Evolutionary conservation across 2,113 vertebrate species (phyloP).

Genomic region (Poicephalus meyeri): DNA sequence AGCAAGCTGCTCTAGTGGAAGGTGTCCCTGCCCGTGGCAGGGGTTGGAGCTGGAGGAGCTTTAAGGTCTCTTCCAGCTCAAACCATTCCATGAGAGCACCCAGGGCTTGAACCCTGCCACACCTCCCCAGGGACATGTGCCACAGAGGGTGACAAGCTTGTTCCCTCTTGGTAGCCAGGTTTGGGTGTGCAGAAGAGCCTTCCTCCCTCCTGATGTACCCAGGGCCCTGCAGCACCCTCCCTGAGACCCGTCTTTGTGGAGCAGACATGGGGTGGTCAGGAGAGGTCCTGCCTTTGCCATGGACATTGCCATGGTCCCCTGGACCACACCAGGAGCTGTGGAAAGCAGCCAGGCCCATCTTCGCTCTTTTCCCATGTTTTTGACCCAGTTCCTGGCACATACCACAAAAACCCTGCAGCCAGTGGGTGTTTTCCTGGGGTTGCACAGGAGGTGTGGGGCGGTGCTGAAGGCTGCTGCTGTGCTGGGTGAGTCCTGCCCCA

Average conservation of each 20-base stretch:
- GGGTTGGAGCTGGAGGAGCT: not conserved
- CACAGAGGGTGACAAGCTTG: not conserved
- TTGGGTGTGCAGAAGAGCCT: not conserved
- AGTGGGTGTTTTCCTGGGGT: fast-evolving
- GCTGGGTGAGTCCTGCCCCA: not conserved
- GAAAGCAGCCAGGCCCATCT: not conserved
- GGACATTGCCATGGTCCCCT: not conserved
- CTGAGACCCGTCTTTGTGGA: fast-evolving
- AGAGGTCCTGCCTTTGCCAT: fast-evolving
- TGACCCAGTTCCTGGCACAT: fast-evolving
- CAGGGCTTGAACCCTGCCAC: not conserved
- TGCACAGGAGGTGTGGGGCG: not conserved
- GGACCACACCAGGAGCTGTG: not conserved
- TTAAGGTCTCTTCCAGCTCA: not conserved
- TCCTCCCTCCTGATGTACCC: fast-evolving
- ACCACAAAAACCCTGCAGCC: not conserved
- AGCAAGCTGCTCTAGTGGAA: not conserved
- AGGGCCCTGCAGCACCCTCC: not conserved
- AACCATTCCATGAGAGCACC: not conserved
- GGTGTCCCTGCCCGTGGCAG: not conserved
- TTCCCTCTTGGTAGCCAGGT: not conserved
- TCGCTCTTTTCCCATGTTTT: not conserved
- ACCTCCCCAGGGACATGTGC: not conserved
- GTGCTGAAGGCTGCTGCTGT: not conserved
- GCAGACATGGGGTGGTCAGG: not conserved